phyloP scores from a whole-genome alignment of 2,888 invertebrate species.

The Oasisia sp. region DNA sequence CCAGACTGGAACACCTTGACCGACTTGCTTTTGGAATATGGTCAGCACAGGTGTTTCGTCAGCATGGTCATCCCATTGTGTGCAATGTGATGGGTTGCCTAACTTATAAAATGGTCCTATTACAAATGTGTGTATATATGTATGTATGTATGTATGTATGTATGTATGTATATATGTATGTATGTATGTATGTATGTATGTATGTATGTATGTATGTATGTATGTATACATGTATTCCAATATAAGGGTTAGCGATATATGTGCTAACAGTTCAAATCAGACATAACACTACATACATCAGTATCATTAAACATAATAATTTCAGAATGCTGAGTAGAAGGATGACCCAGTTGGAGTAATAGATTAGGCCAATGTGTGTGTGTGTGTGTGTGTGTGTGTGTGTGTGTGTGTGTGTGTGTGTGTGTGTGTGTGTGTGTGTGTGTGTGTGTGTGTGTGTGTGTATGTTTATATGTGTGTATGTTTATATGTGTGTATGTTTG shows the following conservation, averaged over 20 bases:
- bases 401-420: not conserved
- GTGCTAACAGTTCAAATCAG: no score
- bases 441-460: not conserved
- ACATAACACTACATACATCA: no score
- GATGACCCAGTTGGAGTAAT: no score
- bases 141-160: slow-evolving; percentile 20
- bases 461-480: no score
- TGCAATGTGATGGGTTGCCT: no score
- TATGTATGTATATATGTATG: slow-evolving; percentile 19
- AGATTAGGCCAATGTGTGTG: not conserved
- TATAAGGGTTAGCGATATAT: no score
- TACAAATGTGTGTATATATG: slow-evolving; percentile 14
- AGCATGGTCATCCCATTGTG: no score
- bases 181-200: slow-evolving; percentile 19
- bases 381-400: not conserved
- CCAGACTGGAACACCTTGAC: no score
- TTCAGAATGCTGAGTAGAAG: not conserved
- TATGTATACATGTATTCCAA: not conserved
- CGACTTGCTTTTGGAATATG: no score
- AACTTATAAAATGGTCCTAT: no score
- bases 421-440: not conserved
- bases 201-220: slow-evolving; percentile 8
- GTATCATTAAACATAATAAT: not conserved
- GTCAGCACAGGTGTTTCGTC: no score
- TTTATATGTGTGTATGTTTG: no score